Conservation (phyloP, 1,140 invertebrate genomes). For the Pomacea maculata region DNA sequence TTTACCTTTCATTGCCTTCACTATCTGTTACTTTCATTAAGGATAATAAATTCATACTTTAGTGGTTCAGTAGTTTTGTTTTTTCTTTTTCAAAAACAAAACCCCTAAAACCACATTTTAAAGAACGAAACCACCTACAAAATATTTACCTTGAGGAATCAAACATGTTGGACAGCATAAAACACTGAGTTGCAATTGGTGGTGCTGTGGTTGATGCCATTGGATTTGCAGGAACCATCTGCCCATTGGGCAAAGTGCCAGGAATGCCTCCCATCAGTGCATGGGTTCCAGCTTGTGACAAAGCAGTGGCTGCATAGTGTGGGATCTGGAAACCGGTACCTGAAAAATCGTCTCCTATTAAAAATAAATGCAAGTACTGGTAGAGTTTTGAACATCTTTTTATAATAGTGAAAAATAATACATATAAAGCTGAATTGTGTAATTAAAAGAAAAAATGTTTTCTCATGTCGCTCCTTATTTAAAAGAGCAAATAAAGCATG, state of each 20-base stretch:
- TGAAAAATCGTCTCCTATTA: conserved; percentile 29
- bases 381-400: neutral
- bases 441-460: no score
- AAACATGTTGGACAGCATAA: conserved; percentile 99
- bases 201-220: conserved; percentile 67
- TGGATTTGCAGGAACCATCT: conserved; percentile 14
- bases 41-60: no score
- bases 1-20: no score
- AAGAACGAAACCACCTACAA: neutral
- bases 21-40: no score
- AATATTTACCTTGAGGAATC: conserved; percentile 78
- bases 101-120: neutral
- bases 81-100: no score
- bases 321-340: conserved; percentile 86
- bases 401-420: no score
- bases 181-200: conserved; percentile 98
- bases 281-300: conserved; percentile 23
- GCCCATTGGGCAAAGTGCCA: conserved; percentile 19
- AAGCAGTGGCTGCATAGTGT: conserved; percentile 86
- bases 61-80: no score
- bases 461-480: no score
- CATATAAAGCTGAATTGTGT: no score
- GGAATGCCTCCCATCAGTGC: conserved; percentile 15
- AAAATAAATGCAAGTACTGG: no score
- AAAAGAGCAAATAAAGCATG: no score